A percentile compares a stretch with the other conserved stretches of the same genome.
phyloP scores from a whole-genome alignment of 1,140 invertebrate species.

The Macrosteles quadrilineatus region DNA sequence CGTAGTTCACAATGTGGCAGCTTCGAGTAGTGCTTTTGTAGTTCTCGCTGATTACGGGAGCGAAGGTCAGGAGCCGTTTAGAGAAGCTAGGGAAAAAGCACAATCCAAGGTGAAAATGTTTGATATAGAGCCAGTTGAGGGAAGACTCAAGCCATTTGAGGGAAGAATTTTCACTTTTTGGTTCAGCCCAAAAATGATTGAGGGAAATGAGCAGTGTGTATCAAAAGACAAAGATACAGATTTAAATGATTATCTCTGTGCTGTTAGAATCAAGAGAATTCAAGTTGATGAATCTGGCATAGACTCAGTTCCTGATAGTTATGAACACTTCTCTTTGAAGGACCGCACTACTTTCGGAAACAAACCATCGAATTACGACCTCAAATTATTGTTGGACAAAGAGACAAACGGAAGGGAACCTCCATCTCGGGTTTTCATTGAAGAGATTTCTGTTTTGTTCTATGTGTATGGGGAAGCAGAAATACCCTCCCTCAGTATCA shows the following conservation, averaged over 20 bases:
- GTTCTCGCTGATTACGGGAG: neutral
- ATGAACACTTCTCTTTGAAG: too few relatives aligned
- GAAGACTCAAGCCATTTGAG: slow-evolving; percentile 17
- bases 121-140: neutral
- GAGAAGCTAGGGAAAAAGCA: neutral
- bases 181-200: neutral
- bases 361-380: too few relatives aligned
- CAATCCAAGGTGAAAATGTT: neutral
- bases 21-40: slow-evolving; percentile 9
- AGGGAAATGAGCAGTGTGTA: too few relatives aligned
- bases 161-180: slow-evolving; percentile 1
- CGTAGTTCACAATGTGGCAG: slow-evolving; percentile 15
- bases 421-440: too few relatives aligned
- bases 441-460: neutral
- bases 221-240: too few relatives aligned
- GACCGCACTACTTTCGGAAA: too few relatives aligned
- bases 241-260: too few relatives aligned
- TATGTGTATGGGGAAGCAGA: slow-evolving; percentile 2
- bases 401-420: too few relatives aligned
- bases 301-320: too few relatives aligned
- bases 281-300: too few relatives aligned
- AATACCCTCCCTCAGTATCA: neutral
- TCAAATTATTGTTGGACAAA: too few relatives aligned
- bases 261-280: too few relatives aligned
- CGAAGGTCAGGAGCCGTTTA: neutral